Conservation (phyloP, 2,113 vertebrate species). For the Xiphophorus hellerii region DNA sequence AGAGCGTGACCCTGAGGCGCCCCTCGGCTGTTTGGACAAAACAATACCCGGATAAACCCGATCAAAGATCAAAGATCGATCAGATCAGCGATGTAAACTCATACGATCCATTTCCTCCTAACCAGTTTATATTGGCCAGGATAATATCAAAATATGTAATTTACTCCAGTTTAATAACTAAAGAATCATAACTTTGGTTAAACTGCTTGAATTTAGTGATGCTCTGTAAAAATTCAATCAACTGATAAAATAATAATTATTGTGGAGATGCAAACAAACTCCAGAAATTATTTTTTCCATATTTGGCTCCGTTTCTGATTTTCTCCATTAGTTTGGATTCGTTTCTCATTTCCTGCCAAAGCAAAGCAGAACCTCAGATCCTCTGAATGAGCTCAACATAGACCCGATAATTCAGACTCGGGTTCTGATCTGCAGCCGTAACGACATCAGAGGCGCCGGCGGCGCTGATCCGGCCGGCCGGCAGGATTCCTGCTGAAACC, state of each 20-base stretch:
- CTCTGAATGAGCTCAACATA: slow-evolving; percentile 41
- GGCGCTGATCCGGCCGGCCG: too few species aligned
- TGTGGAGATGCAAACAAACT: neutral
- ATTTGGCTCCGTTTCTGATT: slow-evolving; percentile 13
- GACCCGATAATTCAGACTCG: slow-evolving; percentile 27
- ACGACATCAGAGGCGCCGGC: neutral
- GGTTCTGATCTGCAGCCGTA: slow-evolving; percentile 16
- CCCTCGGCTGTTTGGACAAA: slow-evolving; percentile 9
- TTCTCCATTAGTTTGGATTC: neutral
- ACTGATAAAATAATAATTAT: too few species aligned
- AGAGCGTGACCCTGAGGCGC: slow-evolving; percentile 42
- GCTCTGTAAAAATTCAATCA: too few species aligned
- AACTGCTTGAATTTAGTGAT: neutral
- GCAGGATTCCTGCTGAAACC: slow-evolving; percentile 19
- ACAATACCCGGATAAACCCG: slow-evolving; percentile 10
- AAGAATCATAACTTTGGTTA: neutral
- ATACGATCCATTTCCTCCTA: neutral
- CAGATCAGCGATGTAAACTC: slow-evolving; percentile 8
- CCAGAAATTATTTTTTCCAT: neutral
- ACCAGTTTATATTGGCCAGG: neutral
- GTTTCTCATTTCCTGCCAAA: slow-evolving; percentile 20
- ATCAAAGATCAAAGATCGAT: neutral
- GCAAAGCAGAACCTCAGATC: slow-evolving; percentile 29
- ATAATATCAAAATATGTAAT: too few species aligned
- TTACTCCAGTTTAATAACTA: too few species aligned